Evolutionary conservation across 2,113 vertebrate species (phyloP), one percentile per base, ranked within the genome.

Genomic region (Epinephelus cyanopodus): DNA sequence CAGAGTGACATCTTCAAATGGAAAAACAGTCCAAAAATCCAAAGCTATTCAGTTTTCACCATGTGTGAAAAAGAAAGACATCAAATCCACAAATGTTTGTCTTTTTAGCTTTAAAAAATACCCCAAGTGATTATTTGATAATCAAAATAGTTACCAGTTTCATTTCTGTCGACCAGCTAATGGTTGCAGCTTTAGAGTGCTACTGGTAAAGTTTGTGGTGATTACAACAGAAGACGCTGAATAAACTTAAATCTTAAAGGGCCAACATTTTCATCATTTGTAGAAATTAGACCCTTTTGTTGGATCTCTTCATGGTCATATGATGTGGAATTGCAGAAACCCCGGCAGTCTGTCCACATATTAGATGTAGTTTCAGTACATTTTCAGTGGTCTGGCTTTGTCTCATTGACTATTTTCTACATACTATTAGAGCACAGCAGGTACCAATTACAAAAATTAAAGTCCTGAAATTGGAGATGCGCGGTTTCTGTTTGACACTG

Each of bases 361-460:
- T 25, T 52, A 52, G 12, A 27, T 67, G 61, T 21, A 33, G 17
- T 25, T 65, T 18, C 52, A 56, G 6, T 27, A 3, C 52, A 3
- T 75, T 6, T 54, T 53, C 50, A 29, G 39, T 57, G 79, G 83
- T 82, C 82, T 88, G 81, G 37, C 53, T 64, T 70, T 0, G 27
- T 71, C n/a, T 19, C 42, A 68, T 77, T 19, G 21, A 48, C 3
- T 67, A 52, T 67, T 79, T n/a, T 73, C 42, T 82, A 25, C n/a
- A 56, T 72, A 50, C 13, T 53, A 66, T 82, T 33, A 66, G 12
- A 65, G 39, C 33, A 67, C 57, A 71, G 48, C 72, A 63, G 74
- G 72, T 75, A 61, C 86, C 66, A 78, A 54, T 86, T 86, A 71
- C 39, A 79, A 78, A 76, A 70, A 82, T 77, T 12, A 64, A 74